A percentile compares a stretch with the other conserved stretches of the same genome.
Conservation (phyloP, 2,888 invertebrate species). For the Ophion ventricosus region DNA sequence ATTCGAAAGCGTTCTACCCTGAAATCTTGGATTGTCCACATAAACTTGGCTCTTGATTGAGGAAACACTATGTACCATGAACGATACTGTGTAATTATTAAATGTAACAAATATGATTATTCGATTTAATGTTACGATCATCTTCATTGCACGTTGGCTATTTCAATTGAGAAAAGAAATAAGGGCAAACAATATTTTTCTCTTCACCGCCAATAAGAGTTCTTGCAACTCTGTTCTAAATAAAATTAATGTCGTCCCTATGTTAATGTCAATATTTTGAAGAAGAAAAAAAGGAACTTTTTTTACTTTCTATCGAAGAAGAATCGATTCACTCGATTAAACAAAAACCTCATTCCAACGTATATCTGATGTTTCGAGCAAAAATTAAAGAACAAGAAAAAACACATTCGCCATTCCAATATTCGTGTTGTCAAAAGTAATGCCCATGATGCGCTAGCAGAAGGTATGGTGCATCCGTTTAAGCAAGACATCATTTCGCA, state of each 20-base stretch:
- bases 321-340: background rate
- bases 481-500: slow-evolving; percentile 10
- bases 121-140: slow-evolving; percentile 39
- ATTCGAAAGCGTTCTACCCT: slow-evolving; percentile 14
- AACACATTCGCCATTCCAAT: slow-evolving; percentile 45
- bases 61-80: slow-evolving; percentile 24
- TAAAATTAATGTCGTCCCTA: slow-evolving; percentile 24
- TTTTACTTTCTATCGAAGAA: background rate
- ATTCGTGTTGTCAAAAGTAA: slow-evolving; percentile 43
- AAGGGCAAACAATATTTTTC: slow-evolving; percentile 5
- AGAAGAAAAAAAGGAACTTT: slow-evolving; percentile 8
- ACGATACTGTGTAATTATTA: slow-evolving; percentile 45
- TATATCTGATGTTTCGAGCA: background rate
- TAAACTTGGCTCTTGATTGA: slow-evolving; percentile 18
- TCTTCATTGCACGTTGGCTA: slow-evolving; percentile 43
- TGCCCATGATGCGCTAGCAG: slow-evolving; percentile 26
- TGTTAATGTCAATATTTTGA: slow-evolving; percentile 23
- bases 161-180: slow-evolving; percentile 19
- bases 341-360: background rate
- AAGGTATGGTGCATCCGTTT: slow-evolving; percentile 24
- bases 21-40: slow-evolving; percentile 33
- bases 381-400: slow-evolving; percentile 10
- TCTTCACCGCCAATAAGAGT: slow-evolving; percentile 11
- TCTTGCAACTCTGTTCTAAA: slow-evolving; percentile 18
- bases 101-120: slow-evolving; percentile 30